These are phyloP conservation scores for Equus przewalskii DNA, from an alignment of 2,113 vertebrate species.

Conservation along the genomic window DNA sequence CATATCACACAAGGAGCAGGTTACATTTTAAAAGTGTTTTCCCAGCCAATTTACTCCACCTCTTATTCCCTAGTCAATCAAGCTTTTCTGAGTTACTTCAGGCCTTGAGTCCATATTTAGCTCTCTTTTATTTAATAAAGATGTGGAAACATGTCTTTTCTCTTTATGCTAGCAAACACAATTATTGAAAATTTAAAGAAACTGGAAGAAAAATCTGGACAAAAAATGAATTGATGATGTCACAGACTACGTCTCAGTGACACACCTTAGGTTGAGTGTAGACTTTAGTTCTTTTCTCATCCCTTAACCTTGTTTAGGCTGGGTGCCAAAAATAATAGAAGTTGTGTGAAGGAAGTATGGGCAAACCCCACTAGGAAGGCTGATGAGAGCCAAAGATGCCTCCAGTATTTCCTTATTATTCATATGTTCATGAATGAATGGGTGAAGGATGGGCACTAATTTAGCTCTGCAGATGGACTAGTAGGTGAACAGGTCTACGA, in stretches of 20 bases:
- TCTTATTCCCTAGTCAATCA: background rate
- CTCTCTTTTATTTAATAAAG: background rate
- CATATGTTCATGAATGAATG: background rate
- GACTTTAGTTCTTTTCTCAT: background rate
- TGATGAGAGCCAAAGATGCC: background rate
- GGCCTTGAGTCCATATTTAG: background rate
- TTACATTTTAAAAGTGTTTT: background rate
- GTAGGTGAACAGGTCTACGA: background rate
- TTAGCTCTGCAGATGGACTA: background rate
- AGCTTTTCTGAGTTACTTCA: background rate
- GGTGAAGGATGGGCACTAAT: background rate
- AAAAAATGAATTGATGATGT: background rate
- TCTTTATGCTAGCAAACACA: background rate
- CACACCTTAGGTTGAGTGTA: background rate
- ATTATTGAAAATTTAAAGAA: background rate
- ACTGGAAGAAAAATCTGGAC: background rate
- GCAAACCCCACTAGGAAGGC: background rate
- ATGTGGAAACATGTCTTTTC: background rate
- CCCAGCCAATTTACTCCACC: background rate
- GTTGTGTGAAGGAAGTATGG: background rate
- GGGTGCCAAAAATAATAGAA: background rate
- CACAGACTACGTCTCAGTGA: background rate
- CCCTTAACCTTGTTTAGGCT: background rate
- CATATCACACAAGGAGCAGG: background rate
- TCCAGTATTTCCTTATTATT: background rate